These are phyloP conservation scores for Caenorhabditis plicata DNA, from an alignment of 2,888 invertebrate genomes.

Conservation along the genomic window DNA sequence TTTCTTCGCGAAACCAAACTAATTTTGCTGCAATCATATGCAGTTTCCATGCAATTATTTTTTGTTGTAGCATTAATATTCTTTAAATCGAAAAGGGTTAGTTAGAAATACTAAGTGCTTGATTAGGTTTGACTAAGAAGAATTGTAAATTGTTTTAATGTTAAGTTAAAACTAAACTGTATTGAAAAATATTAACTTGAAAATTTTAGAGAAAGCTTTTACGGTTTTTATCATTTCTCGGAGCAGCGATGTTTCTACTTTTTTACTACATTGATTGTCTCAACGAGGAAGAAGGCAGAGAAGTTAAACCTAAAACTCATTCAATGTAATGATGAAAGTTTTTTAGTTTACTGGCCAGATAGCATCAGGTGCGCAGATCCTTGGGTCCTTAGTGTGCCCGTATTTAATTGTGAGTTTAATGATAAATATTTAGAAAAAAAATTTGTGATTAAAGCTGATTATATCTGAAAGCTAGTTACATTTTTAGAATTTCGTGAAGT, in stretches of 20 bases:
- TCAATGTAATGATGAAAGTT: conserved; percentile 1
- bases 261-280: conserved; percentile 49
- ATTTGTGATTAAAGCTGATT: too few relatives aligned
- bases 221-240: conserved; percentile 38
- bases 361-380: conserved; percentile 62
- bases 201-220: conserved; percentile 46
- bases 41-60: conserved; percentile 57
- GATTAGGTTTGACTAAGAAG: background rate
- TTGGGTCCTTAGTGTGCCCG: conserved; percentile 63
- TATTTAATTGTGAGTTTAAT: conserved; percentile 62
- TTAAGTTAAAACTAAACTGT: too few relatives aligned
- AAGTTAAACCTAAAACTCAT: conserved; percentile 8
- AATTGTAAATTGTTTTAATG: too few relatives aligned
- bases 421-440: too few relatives aligned
- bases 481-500: too few relatives aligned
- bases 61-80: conserved; percentile 56
- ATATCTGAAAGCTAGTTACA: too few relatives aligned
- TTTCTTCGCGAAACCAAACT: conserved; percentile 60
- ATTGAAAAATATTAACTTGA: too few relatives aligned
- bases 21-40: conserved; percentile 56
- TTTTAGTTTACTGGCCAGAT: conserved; percentile 46
- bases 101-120: background rate
- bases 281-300: conserved; percentile 54
- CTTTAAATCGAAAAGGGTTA: conserved; percentile 57
- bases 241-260: conserved; percentile 38